These are phyloP conservation scores for Garrulus glandarius DNA, from an alignment of 2,797 vertebrate species.

Conservation along the genomic window DNA sequence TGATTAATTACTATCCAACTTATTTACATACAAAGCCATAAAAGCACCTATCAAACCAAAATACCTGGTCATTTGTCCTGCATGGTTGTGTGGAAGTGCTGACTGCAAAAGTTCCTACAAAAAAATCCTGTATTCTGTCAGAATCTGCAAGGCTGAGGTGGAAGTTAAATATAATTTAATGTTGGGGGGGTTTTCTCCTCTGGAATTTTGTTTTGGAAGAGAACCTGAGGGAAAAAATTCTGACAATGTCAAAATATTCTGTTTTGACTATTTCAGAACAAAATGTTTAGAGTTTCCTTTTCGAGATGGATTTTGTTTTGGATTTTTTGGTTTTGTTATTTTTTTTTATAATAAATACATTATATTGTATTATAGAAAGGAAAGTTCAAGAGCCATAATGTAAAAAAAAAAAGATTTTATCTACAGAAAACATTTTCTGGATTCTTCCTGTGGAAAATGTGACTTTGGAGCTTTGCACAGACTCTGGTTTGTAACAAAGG, in stretches of 20 bases:
- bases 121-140: not conserved
- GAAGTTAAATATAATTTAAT: conserved; percentile 16
- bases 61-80: not conserved
- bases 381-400: not conserved
- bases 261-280: conserved; percentile 59
- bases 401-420: conserved; percentile 3
- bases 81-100: not conserved
- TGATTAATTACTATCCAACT: not conserved
- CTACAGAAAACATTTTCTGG: conserved; percentile 8
- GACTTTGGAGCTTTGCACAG: not conserved
- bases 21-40: not conserved
- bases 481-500: not conserved
- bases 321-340: conserved; percentile 33
- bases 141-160: not conserved
- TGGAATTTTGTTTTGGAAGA: conserved; percentile 68
- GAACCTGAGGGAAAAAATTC: conserved; percentile 57
- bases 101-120: not conserved
- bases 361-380: not conserved
- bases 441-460: conserved; percentile 18
- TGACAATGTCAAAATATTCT: conserved; percentile 63
- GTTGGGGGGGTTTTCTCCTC: not conserved
- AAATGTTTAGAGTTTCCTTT: conserved; percentile 57
- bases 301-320: conserved; percentile 33
- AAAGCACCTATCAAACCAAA: not conserved
- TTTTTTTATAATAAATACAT: not conserved